Conservation (phyloP, 2,797 vertebrate genomes). For the Scarus forsteni region DNA sequence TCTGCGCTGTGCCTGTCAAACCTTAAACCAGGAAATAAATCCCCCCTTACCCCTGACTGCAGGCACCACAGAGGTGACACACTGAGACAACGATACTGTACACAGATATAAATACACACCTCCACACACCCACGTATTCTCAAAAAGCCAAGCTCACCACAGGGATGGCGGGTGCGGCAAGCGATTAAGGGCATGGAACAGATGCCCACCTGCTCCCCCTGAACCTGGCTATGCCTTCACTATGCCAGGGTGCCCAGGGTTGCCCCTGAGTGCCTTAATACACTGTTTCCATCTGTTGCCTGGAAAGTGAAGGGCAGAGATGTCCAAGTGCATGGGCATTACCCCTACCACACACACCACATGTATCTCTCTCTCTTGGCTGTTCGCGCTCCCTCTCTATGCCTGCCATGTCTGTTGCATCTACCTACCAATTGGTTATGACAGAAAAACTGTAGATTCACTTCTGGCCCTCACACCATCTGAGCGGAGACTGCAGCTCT, state of each 20-base stretch:
- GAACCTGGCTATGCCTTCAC: conserved; percentile 79
- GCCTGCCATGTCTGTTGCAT: conserved; percentile 47
- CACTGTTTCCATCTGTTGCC: conserved; percentile 87
- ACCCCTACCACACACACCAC: conserved; percentile 7
- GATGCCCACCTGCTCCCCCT: conserved; percentile 88
- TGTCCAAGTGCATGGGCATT: conserved; percentile 75
- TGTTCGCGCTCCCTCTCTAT: conserved; percentile 28
- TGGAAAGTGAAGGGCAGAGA: conserved; percentile 84
- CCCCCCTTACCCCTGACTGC: conserved; percentile 48
- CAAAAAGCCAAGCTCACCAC: conserved; percentile 75
- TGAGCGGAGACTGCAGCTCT: conserved; percentile 57
- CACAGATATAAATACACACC: conserved; percentile 65
- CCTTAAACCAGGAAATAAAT: conserved; percentile 47
- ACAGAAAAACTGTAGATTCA: conserved; percentile 58
- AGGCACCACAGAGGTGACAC: conserved; percentile 54
- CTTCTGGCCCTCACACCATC: conserved; percentile 56
- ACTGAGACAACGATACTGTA: conserved; percentile 50
- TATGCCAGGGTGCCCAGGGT: conserved; percentile 81
- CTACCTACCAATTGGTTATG: conserved; percentile 46
- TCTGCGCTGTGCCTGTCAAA: conserved; percentile 24
- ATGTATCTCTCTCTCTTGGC: conserved; percentile 25
- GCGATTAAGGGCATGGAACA: conserved; percentile 86
- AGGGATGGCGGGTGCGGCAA: conserved; percentile 80
- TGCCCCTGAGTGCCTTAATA: conserved; percentile 86
- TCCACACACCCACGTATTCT: conserved; percentile 47